Conservation (phyloP, 2,797 vertebrate species). For the Neostethus bicornis region DNA sequence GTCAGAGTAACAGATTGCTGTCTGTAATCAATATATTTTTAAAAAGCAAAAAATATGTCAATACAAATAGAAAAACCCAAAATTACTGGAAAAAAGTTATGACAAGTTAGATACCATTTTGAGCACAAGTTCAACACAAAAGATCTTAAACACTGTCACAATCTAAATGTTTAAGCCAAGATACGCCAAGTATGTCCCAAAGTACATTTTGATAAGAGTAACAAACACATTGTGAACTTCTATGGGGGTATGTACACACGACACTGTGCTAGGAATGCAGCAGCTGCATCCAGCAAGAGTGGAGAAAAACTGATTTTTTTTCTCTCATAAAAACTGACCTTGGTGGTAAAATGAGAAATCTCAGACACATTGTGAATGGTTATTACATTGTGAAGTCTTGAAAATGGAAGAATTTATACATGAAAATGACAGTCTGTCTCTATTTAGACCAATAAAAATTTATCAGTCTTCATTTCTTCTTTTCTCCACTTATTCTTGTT, state of each 20-base stretch:
- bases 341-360: neutral
- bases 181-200: neutral
- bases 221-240: neutral
- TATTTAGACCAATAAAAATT: no score
- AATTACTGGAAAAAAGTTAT: conserved; percentile 1
- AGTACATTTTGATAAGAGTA: neutral
- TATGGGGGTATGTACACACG: neutral
- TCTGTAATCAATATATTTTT: no score
- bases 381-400: neutral
- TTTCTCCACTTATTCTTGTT: neutral
- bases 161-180: neutral
- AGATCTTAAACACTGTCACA: neutral
- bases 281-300: neutral
- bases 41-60: no score
- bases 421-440: no score
- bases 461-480: neutral
- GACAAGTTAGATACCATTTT: conserved; percentile 14
- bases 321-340: neutral
- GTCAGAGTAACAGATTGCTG: conserved; percentile 23
- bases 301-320: neutral
- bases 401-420: no score
- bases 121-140: conserved; percentile 2
- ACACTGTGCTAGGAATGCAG: neutral
- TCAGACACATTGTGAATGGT: neutral
- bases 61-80: conserved; percentile 10